Conservation (phyloP, 2,113 vertebrate genomes). For the Channa maculata region DNA sequence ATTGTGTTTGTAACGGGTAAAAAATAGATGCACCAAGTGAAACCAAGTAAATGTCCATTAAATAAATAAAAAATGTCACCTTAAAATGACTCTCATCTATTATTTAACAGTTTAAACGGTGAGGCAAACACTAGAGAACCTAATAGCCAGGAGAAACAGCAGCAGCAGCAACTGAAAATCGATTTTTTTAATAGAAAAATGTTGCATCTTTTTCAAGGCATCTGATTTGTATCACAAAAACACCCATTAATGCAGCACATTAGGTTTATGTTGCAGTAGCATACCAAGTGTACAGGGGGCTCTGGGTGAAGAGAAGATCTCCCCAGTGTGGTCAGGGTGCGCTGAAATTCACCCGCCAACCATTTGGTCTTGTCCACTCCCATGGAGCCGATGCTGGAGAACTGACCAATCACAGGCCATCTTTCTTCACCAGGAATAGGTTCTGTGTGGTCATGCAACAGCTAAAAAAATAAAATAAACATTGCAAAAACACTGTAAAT, state of each 20-base stretch:
- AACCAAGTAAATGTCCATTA: too few species aligned
- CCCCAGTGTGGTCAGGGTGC: slow-evolving; percentile 86
- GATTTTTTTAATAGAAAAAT: background rate
- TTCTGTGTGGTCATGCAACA: slow-evolving; percentile 83
- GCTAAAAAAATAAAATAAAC: slow-evolving; percentile 45
- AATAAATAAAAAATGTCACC: background rate
- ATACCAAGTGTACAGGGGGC: slow-evolving; percentile 88
- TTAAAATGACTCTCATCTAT: too few species aligned
- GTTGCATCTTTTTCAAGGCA: background rate
- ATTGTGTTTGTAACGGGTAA: too few species aligned
- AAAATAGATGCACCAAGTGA: too few species aligned
- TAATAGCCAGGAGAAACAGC: background rate
- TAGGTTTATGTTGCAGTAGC: background rate
- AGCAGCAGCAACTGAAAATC: too few species aligned
- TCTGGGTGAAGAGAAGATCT: slow-evolving; percentile 65
- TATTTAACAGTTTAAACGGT: background rate
- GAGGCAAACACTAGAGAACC: background rate
- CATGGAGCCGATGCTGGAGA: slow-evolving; percentile 97
- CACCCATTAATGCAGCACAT: background rate
- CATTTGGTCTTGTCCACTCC: slow-evolving; percentile 93
- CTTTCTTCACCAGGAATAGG: slow-evolving; percentile 73
- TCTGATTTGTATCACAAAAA: background rate
- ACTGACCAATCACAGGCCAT: slow-evolving; percentile 95
- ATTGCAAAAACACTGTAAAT: background rate
- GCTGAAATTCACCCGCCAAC: slow-evolving; percentile 93